Conservation (phyloP, 2,113 vertebrate species). For the Zosterops lateralis region DNA sequence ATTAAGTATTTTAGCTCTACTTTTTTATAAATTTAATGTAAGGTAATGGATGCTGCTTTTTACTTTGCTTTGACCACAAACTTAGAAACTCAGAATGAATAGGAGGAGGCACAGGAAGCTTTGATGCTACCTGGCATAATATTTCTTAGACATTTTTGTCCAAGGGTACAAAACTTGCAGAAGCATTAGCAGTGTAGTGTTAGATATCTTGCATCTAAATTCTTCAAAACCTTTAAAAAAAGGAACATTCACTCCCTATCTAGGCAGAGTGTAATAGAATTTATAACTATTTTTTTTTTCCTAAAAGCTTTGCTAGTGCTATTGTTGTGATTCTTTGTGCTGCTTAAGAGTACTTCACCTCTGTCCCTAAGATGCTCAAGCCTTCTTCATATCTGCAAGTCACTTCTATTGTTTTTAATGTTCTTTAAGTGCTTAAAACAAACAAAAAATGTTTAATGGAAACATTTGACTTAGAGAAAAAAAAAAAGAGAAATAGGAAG, state of each 20-base stretch:
- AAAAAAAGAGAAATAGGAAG: neutral
- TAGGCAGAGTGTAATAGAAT: neutral
- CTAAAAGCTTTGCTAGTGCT: neutral
- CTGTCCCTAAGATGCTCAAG: neutral
- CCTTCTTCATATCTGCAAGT: neutral
- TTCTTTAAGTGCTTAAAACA: neutral
- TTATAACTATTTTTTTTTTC: neutral
- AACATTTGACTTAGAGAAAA: neutral
- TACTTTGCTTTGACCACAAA: neutral
- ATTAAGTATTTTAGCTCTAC: neutral
- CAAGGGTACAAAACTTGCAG: neutral
- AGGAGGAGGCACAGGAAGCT: neutral
- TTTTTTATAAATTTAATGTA: neutral
- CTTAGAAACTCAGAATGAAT: neutral
- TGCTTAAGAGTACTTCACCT: neutral
- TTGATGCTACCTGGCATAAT: neutral
- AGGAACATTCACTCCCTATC: neutral
- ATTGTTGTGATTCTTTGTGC: neutral
- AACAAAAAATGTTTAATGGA: neutral
- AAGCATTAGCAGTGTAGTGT: accelerated
- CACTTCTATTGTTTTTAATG: neutral
- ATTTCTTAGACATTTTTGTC: neutral
- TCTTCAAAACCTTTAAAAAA: neutral
- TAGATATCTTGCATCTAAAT: neutral
- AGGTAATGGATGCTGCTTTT: neutral